A percentile compares a stretch with the other conserved stretches of the same genome.
These are phyloP conservation scores for Lasioglossum malachurum DNA, from an alignment of 2,888 invertebrate species.

Conservation along the genomic window DNA sequence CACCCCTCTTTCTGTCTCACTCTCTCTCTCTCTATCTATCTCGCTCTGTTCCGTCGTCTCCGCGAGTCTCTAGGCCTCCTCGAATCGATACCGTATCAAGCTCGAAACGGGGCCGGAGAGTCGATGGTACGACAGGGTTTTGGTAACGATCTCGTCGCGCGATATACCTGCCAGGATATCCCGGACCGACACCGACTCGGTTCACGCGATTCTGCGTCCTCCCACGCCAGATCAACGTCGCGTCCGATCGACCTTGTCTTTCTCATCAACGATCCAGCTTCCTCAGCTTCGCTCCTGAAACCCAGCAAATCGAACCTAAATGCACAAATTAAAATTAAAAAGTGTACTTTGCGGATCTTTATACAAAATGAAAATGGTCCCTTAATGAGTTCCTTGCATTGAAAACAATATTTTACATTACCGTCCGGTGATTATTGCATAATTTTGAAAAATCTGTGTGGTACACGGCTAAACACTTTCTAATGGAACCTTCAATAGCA, in stretches of 20 bases:
- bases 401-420: too few species aligned
- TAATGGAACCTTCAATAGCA: too few species aligned
- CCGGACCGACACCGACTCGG: constrained; percentile 57
- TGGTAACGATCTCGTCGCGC: constrained; percentile 71
- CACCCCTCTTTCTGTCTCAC: constrained; percentile 48
- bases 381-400: too few species aligned
- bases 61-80: constrained; percentile 43
- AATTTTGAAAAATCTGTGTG: too few species aligned
- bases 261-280: background rate
- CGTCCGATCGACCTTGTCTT: background rate
- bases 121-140: constrained; percentile 67
- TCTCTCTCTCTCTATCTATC: constrained; percentile 11
- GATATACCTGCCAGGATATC: constrained; percentile 73
- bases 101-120: constrained; percentile 65
- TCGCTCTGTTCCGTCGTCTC: constrained; percentile 31
- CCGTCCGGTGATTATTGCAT: too few species aligned
- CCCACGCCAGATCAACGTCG: background rate
- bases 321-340: background rate
- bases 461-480: too few species aligned
- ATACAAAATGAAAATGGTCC: too few species aligned
- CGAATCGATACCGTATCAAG: constrained; percentile 72
- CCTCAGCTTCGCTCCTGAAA: background rate
- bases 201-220: constrained; percentile 27
- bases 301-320: background rate
- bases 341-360: too few species aligned